phyloP scores from a whole-genome alignment of 1,140 invertebrate genomes.

The Sycophaga agraensis region DNA sequence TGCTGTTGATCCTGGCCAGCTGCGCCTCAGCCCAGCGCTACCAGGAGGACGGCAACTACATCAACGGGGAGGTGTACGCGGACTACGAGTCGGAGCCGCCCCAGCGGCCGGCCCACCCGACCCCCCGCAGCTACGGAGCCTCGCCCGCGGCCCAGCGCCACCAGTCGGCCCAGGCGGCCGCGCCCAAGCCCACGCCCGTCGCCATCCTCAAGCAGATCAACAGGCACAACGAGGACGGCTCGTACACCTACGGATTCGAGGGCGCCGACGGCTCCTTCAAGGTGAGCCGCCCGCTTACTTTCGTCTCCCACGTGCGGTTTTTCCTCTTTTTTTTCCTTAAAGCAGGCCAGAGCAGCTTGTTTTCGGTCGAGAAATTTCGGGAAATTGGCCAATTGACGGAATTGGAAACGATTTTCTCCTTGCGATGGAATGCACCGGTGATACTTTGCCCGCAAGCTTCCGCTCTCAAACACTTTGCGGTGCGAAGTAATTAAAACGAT shows the following conservation, averaged over 20 bases:
- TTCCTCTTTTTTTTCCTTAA: too few species aligned
- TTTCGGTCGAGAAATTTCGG: too few species aligned
- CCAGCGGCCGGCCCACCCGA: conserved; percentile 58
- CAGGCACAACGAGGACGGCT: conserved; percentile 82
- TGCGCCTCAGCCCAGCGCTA: conserved; percentile 49
- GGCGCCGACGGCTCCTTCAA: conserved; percentile 77
- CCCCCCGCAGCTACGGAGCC: conserved; percentile 51
- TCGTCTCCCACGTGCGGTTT: too few species aligned
- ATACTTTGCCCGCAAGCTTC: too few species aligned
- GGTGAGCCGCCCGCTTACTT: too few species aligned
- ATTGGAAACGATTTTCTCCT: too few species aligned
- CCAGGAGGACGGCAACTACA: conserved; percentile 47
- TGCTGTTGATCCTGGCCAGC: conserved; percentile 39
- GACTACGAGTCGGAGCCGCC: conserved; percentile 56
- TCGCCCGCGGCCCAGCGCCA: conserved; percentile 49
- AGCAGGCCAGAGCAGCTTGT: too few species aligned
- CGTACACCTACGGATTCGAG: conserved; percentile 85
- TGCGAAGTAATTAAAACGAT: too few species aligned
- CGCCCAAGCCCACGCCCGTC: conserved; percentile 67
- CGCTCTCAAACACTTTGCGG: too few species aligned
- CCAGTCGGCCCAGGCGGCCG: conserved; percentile 47
- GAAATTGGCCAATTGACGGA: too few species aligned
- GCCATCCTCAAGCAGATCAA: conserved; percentile 84
- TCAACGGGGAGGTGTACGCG: conserved; percentile 60
- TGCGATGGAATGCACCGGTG: too few species aligned